Percentiles rank a stretch among this genome's conserved stretches.
Conservation (phyloP, 1,140 invertebrate genomes). For the Drosophila rufa region DNA sequence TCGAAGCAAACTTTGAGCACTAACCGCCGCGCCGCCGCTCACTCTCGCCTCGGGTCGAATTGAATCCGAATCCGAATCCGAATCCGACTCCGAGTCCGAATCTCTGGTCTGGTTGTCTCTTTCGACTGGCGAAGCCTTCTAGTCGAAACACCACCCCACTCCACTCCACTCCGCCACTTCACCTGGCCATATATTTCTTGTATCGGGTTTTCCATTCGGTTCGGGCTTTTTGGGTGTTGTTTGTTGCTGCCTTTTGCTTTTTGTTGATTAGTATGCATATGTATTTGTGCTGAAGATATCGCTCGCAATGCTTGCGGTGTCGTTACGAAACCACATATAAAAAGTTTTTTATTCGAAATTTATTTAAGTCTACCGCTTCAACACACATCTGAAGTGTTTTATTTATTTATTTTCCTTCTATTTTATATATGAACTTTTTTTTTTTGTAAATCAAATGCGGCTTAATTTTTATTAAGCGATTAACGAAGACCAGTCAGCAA, state of each 20-base stretch:
- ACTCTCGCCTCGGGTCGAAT: conserved; percentile 34
- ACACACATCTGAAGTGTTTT: conserved; percentile 29
- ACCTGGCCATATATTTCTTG: conserved; percentile 39
- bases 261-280: conserved; percentile 73
- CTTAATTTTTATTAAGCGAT: conserved; percentile 46
- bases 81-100: conserved; percentile 25
- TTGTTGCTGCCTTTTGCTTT: conserved; percentile 42
- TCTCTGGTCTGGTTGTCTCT: conserved; percentile 35
- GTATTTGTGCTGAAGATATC: conserved; percentile 68
- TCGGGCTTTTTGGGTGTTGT: conserved; percentile 64
- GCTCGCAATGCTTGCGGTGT: conserved; percentile 17
- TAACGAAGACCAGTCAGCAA: conserved; percentile 33
- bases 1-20: conserved; percentile 44
- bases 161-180: conserved; percentile 28
- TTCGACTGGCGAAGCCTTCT: conserved; percentile 37
- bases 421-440: neutral
- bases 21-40: conserved; percentile 29
- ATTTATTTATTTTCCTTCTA: conserved; percentile 32
- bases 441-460: conserved; percentile 21
- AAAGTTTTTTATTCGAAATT: conserved; percentile 58
- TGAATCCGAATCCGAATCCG: conserved; percentile 4
- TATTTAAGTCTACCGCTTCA: conserved; percentile 40
- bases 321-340: conserved; percentile 71
- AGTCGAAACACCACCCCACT: conserved; percentile 15
- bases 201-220: conserved; percentile 68